phyloP scores from a whole-genome alignment of 2,797 vertebrate genomes.

The Diplodus puntazzo region DNA sequence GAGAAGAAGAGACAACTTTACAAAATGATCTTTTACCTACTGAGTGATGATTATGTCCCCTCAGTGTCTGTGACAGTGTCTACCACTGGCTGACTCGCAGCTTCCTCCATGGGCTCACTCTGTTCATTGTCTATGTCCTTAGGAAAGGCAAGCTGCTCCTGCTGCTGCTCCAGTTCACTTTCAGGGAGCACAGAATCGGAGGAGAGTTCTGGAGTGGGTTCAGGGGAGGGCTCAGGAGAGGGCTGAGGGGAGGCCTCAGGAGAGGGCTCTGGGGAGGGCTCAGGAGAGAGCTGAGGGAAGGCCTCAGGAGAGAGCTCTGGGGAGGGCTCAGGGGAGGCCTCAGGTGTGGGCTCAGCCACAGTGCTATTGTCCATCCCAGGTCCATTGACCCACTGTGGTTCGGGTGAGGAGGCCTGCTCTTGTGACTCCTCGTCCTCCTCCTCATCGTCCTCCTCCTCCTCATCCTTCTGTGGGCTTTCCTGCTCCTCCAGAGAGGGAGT shows the following conservation, averaged over 20 bases:
- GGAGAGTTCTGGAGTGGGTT: conserved; percentile 50
- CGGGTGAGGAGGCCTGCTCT: conserved; percentile 77
- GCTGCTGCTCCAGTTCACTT: conserved; percentile 61
- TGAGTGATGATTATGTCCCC: conserved; percentile 99
- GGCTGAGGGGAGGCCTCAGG: conserved; percentile 48
- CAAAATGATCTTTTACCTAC: conserved; percentile 99
- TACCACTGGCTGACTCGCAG: conserved; percentile 99
- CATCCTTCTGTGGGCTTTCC: conserved; percentile 82
- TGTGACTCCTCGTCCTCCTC: conserved; percentile 38
- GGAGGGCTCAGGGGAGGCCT: conserved; percentile 44
- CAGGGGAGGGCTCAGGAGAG: conserved; percentile 46
- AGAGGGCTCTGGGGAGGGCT: conserved; percentile 46
- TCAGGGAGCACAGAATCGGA: conserved; percentile 54
- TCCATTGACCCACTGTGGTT: conserved; percentile 88
- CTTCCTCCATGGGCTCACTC: conserved; percentile 94
- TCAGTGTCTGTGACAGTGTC: conserved; percentile 99
- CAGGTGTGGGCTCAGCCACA: conserved; percentile 75
- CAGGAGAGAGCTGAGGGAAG: conserved; percentile 52
- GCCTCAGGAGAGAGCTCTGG: conserved; percentile 58
- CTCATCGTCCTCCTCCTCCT: conserved; percentile 11
- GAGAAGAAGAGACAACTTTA: conserved; percentile 99
- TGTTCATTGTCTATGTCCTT: conserved; percentile 93
- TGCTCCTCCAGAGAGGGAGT: conserved; percentile 84
- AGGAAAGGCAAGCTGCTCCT: conserved; percentile 82
- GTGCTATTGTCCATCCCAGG: conserved; percentile 88